Evolutionary conservation across 1,140 invertebrate species (phyloP), one percentile per base, ranked within the genome.

Genomic region (Solenopsis fugax): DNA sequence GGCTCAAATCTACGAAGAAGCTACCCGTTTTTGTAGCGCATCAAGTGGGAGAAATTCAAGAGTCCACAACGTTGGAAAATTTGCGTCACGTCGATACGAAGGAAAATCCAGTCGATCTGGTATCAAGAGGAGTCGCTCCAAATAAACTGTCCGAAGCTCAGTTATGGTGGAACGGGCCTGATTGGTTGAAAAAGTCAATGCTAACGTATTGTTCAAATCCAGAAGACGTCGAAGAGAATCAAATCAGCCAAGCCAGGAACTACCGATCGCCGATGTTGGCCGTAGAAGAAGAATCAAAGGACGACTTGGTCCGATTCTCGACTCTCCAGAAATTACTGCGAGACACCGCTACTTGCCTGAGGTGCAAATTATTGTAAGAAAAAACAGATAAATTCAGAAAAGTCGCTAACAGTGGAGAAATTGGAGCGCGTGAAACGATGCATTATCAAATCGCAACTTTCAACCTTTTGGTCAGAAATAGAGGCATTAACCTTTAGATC

Each of bases 151-250:
- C n/a, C n/a, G 4, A 18, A 2, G 9, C 3, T 34, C 65, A 69
- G 5, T 4, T 69, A 18, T 69, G 65, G 41, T 69, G 65, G 65
- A 12, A 16, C 4, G 65, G 41, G 5, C 34, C 29, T 18, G 7
- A 34, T 6, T 65, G 34, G 62, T 2, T 65, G 7, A 16, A 37
- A 7, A 0, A 54, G 0, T 1, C 3, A 7, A 10, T 9, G 21
- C 6, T 10, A 21, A 21, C 9, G 0, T 5, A 52, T 0, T 5
- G 3, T 2, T 52, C 2, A 2, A 0, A 4, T 2, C 4, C 1
- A 7, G 1, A 56, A 21, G 54, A 21, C 0, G n/a, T 29, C 1
- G 29, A 29, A 52, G 50, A 4, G 16, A 0, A 16, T 13, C 9
- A 12, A 10, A 1, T 48, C 2, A 10, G 12, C 7, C 12, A 10